phyloP scores from a whole-genome alignment of 53 echinoderm and acorn worm genomes.

The Antedon mediterranea region DNA sequence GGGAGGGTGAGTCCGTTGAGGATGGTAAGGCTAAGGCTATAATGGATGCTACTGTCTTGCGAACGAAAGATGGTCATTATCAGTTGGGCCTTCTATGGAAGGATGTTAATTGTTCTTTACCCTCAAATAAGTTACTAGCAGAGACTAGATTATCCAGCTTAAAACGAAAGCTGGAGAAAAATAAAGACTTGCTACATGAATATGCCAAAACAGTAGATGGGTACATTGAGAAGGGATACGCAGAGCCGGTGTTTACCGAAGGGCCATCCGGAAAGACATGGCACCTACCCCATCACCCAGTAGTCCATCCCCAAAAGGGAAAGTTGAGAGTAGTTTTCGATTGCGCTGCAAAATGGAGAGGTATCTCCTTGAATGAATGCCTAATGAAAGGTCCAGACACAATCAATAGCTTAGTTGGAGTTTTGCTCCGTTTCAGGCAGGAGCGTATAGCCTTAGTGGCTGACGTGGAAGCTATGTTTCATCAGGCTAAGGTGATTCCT shows the following conservation, averaged over 20 bases:
- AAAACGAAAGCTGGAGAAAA: conserved; percentile 5
- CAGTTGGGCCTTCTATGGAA: neutral
- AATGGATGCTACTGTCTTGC: neutral
- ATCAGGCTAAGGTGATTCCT: conserved; percentile 7
- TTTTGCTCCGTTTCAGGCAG: conserved; percentile 4
- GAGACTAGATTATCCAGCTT: neutral
- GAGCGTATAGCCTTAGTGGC: neutral
- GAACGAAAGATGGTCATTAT: neutral
- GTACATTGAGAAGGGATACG: too few species aligned
- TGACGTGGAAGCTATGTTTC: conserved; percentile 17
- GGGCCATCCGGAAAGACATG: conserved; percentile 1
- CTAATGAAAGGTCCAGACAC: conserved; percentile 16
- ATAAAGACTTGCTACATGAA: too few species aligned
- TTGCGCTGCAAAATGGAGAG: conserved; percentile 15
- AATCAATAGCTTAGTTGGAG: conserved; percentile 10
- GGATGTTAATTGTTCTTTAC: neutral
- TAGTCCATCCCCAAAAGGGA: conserved; percentile 14
- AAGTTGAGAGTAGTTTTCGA: conserved; percentile 14
- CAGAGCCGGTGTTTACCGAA: neutral
- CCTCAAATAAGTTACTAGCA: neutral
- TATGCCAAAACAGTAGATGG: too few species aligned
- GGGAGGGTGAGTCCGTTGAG: neutral
- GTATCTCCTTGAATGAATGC: conserved; percentile 1
- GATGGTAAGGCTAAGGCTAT: neutral
- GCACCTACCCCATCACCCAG: neutral